Conservation (phyloP, 2,888 invertebrate species). For the Tinea semifulvella region DNA sequence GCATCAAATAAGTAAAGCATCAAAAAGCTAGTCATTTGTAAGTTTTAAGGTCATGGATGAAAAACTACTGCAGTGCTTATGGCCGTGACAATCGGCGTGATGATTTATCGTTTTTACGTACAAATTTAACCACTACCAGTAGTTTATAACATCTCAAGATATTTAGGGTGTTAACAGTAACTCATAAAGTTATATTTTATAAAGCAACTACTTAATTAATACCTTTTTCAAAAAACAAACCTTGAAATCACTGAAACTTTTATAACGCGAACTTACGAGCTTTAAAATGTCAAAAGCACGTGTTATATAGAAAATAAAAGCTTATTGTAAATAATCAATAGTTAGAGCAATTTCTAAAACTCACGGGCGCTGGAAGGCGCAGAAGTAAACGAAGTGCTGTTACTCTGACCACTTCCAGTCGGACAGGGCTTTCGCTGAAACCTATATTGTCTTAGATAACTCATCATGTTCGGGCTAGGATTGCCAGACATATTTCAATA, state of each 20-base stretch:
- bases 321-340: constrained; percentile 15
- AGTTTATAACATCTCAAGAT: not conserved
- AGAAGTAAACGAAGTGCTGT: constrained; percentile 40
- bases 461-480: constrained; percentile 67
- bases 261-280: not conserved
- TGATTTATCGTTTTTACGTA: too few species aligned
- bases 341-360: constrained; percentile 24
- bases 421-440: constrained; percentile 70
- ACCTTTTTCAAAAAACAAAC: too few species aligned
- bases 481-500: constrained; percentile 43
- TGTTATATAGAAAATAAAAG: constrained; percentile 20
- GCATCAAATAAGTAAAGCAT: too few species aligned
- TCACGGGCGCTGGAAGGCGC: constrained; percentile 49
- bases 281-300: constrained; percentile 26
- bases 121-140: not conserved
- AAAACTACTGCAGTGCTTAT: too few species aligned
- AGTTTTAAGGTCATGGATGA: too few species aligned
- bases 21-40: too few species aligned
- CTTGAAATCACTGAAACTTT: not conserved
- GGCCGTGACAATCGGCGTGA: too few species aligned
- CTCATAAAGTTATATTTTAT: too few species aligned
- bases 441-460: constrained; percentile 73
- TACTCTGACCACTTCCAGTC: constrained; percentile 37
- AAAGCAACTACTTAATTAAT: too few species aligned
- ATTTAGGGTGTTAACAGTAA: too few species aligned